Evolutionary conservation across 2,113 vertebrate genomes (phyloP).

Genomic region (Nerophis ophidion): DNA sequence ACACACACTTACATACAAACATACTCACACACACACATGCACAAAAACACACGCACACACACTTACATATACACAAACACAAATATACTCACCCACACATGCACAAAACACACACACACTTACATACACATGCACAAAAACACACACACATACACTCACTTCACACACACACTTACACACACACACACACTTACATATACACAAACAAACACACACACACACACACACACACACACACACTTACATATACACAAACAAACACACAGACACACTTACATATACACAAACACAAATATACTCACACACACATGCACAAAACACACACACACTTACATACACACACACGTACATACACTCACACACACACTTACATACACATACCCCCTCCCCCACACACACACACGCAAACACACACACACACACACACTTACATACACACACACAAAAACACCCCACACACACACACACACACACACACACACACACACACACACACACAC

Average conservation of each 20-base stretch:
- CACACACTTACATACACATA: no score
- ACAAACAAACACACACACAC: conserved; percentile 16
- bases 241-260: conserved; percentile 1
- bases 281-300: no score
- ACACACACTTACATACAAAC: no score
- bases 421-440: no score
- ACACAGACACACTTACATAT: conserved; percentile 12
- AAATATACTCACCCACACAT: no score
- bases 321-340: conserved; percentile 10
- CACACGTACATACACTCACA: not conserved
- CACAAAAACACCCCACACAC: conserved; percentile 1
- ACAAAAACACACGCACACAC: not conserved
- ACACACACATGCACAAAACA: conserved; percentile 13
- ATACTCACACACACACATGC: conserved; percentile 13
- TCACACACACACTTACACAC: conserved; percentile 14
- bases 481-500: conserved; percentile 10
- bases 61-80: not conserved
- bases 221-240: conserved; percentile 12
- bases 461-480: not conserved
- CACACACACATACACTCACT: conserved; percentile 14
- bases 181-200: conserved; percentile 10
- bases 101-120: conserved; percentile 20
- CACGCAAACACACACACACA: not conserved
- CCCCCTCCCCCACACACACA: no score
- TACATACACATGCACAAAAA: no score